A percentile compares a stretch with the other conserved stretches of the same genome.
These are phyloP conservation scores for Dendroctonus ponderosae DNA, from an alignment of 1,140 invertebrate species.

Conservation along the genomic window DNA sequence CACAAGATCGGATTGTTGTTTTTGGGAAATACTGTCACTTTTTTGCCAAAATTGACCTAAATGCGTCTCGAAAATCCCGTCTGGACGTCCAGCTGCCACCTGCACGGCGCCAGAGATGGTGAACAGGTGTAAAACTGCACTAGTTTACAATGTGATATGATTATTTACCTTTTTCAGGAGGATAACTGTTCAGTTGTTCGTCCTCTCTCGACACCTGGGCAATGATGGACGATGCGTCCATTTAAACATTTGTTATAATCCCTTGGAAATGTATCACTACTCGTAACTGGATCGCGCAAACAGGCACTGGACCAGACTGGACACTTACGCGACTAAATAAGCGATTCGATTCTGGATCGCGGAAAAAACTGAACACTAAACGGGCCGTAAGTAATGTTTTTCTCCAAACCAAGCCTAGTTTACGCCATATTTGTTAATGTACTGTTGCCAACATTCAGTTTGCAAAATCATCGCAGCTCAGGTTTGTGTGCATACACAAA, in stretches of 20 bases:
- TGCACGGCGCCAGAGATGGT: too few relatives aligned
- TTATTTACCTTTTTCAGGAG: conserved; percentile 86
- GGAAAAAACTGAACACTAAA: conserved; percentile 10
- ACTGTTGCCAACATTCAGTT: conserved; percentile 10
- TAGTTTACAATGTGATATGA: conserved; percentile 2
- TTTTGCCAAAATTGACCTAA: too few relatives aligned
- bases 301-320: too few relatives aligned
- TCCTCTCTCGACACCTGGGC: conserved; percentile 95
- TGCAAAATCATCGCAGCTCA: too few relatives aligned
- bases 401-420: conserved; percentile 32
- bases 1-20: too few relatives aligned
- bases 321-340: neutral
- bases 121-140: too few relatives aligned
- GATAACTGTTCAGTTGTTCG: conserved; percentile 89
- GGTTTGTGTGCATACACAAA: too few relatives aligned
- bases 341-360: conserved; percentile 3
- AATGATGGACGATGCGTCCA: conserved; percentile 98
- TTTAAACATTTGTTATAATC: conserved; percentile 73
- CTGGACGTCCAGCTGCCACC: too few relatives aligned
- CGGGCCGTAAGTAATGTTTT: conserved; percentile 10
- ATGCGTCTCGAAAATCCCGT: too few relatives aligned
- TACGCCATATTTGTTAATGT: conserved; percentile 31
- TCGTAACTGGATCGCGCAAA: neutral
- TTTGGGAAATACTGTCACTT: too few relatives aligned
- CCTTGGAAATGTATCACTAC: conserved; percentile 4